Evolutionary conservation across 2,797 vertebrate species (phyloP).

Genomic region (Podarcis lilfordi): DNA sequence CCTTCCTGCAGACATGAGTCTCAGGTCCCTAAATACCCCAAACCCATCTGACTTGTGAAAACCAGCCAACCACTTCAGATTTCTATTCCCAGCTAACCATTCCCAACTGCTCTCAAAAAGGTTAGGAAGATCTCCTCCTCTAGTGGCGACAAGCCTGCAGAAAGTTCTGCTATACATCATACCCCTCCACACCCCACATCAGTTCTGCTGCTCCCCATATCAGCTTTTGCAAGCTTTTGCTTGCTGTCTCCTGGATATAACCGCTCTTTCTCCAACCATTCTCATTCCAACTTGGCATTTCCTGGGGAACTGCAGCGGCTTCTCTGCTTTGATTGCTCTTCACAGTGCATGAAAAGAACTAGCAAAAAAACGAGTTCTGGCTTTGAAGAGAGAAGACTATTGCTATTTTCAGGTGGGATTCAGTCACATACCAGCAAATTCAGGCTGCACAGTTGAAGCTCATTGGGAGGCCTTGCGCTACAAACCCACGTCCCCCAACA

Average conservation of each 20-base stretch:
- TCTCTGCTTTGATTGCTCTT: neutral
- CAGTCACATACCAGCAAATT: too few species aligned
- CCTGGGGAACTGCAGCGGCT: neutral
- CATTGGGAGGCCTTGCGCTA: too few species aligned
- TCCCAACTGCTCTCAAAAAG: neutral
- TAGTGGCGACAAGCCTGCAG: neutral
- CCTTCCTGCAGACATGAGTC: slow-evolving; percentile 19
- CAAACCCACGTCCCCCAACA: too few species aligned
- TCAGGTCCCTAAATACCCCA: slow-evolving; percentile 43
- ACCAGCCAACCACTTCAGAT: slow-evolving; percentile 26
- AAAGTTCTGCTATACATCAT: too few species aligned
- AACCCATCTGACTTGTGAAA: slow-evolving; percentile 34
- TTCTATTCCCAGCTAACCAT: neutral
- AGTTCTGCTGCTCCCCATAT: neutral
- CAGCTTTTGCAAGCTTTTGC: neutral
- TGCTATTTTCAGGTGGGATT: too few species aligned
- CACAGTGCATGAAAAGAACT: neutral
- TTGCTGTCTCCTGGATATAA: neutral
- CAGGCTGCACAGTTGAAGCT: too few species aligned
- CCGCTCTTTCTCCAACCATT: neutral
- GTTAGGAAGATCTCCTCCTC: neutral
- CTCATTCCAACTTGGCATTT: neutral
- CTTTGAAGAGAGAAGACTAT: neutral
- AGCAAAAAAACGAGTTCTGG: neutral
- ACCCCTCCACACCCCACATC: neutral